These are phyloP conservation scores for Elmis aenea DNA, from an alignment of 2,888 invertebrate species.

Conservation along the genomic window DNA sequence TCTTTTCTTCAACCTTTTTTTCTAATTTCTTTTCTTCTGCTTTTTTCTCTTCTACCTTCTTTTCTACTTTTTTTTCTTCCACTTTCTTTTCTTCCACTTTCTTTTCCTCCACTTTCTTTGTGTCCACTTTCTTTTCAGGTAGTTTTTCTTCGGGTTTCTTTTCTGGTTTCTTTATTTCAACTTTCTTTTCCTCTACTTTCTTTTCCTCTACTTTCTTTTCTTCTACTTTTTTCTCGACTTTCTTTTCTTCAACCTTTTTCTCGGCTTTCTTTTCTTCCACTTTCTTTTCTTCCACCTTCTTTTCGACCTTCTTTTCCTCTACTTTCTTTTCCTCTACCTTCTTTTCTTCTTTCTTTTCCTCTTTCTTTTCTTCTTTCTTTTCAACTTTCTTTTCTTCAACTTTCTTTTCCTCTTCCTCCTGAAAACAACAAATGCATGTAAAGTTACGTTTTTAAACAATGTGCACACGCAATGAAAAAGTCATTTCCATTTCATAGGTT, in stretches of 20 bases:
- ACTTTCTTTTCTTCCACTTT: constrained; percentile 36
- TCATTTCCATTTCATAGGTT: too few relatives aligned
- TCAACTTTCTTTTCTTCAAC: too few relatives aligned
- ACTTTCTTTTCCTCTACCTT: constrained; percentile 22
- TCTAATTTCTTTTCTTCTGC: constrained; percentile 40
- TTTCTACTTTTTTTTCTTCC: constrained; percentile 35
- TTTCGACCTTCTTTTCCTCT: constrained; percentile 11
- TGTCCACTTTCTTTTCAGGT: constrained; percentile 35
- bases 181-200: constrained; percentile 15
- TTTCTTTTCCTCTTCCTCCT: constrained; percentile 25
- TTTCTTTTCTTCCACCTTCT: too few relatives aligned
- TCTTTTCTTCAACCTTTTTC: constrained; percentile 46
- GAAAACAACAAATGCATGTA: constrained; percentile 6
- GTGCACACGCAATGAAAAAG: too few relatives aligned
- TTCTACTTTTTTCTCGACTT: constrained; percentile 49
- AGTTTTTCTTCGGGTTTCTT: constrained; percentile 14
- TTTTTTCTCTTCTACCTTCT: constrained; percentile 38
- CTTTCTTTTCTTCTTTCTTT: constrained; percentile 40
- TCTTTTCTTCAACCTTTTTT: constrained; percentile 28
- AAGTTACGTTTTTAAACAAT: too few relatives aligned
- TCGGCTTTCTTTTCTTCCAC: too few relatives aligned
- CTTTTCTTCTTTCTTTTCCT: constrained; percentile 40
- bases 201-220: constrained; percentile 38
- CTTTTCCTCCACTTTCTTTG: constrained; percentile 35
- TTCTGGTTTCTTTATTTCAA: constrained; percentile 26